These are phyloP conservation scores for Mechanitis messenoides DNA, from an alignment of 2,888 invertebrate genomes.

Conservation along the genomic window DNA sequence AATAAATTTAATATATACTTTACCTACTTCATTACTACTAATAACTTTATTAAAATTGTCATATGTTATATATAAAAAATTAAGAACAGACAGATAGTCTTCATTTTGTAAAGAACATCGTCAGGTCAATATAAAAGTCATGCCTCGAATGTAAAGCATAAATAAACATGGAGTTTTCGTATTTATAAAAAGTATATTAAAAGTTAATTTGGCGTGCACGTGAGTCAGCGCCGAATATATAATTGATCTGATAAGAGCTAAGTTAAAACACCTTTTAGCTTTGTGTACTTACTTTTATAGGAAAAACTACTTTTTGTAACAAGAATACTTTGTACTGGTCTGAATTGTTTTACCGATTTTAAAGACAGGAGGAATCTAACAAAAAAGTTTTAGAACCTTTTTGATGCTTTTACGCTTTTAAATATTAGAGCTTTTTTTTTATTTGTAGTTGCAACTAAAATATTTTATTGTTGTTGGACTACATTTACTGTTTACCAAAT, in stretches of 20 bases:
- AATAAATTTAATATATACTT: too few relatives aligned
- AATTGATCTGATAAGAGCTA: constrained; percentile 40
- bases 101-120: neutral
- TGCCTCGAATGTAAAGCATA: constrained; percentile 10
- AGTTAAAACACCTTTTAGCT: constrained; percentile 38
- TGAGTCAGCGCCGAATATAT: constrained; percentile 32
- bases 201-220: constrained; percentile 31
- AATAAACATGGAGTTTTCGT: constrained; percentile 22
- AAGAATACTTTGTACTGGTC: neutral
- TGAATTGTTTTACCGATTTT: neutral
- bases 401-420: too few relatives aligned
- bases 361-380: neutral
- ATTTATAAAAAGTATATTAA: constrained; percentile 29
- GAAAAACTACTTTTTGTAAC: constrained; percentile 4
- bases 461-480: too few relatives aligned
- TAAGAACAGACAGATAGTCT: too few relatives aligned
- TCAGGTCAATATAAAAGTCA: neutral
- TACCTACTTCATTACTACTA: too few relatives aligned
- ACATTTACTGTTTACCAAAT: too few relatives aligned
- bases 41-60: too few relatives aligned
- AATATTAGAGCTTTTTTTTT: too few relatives aligned
- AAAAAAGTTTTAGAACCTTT: too few relatives aligned
- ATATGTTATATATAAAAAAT: too few relatives aligned
- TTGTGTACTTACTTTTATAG: constrained; percentile 9
- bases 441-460: too few relatives aligned